phyloP scores from a whole-genome alignment of 2,113 vertebrate species.

The Prunella fulvescens region DNA sequence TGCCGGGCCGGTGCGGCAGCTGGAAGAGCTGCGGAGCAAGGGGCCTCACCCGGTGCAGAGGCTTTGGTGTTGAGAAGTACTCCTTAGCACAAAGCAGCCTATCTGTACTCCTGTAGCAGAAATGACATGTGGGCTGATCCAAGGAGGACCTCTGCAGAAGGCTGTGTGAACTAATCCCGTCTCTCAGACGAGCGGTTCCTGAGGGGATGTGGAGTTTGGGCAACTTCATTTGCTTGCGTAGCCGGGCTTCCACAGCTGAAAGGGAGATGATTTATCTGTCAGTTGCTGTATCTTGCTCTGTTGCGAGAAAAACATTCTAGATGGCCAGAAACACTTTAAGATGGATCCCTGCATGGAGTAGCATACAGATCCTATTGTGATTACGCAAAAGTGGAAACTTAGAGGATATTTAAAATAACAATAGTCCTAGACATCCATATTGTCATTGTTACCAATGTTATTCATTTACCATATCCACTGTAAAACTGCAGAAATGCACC shows the following conservation, averaged over 20 bases:
- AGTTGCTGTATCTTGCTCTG: background rate
- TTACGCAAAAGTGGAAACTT: background rate
- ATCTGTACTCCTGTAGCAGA: background rate
- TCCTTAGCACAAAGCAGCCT: background rate
- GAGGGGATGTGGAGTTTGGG: background rate
- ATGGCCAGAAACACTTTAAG: background rate
- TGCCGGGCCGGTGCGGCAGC: background rate
- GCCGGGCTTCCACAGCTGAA: background rate
- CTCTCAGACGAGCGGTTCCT: background rate
- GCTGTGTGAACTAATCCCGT: background rate
- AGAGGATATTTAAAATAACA: background rate
- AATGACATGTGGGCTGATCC: background rate
- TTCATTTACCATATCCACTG: background rate
- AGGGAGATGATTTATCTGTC: slow-evolving; percentile 22
- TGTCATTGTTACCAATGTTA: fast-evolving
- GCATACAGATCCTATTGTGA: background rate
- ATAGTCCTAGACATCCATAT: fast-evolving
- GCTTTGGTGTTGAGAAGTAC: background rate
- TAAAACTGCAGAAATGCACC: background rate
- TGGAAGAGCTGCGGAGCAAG: background rate
- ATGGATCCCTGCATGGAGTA: background rate
- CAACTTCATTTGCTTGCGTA: slow-evolving; percentile 28
- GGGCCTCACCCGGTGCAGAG: background rate
- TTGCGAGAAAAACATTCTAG: background rate
- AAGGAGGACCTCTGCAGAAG: background rate